phyloP scores from a whole-genome alignment of 2,113 vertebrate species.

The Lampris megalopsis region DNA sequence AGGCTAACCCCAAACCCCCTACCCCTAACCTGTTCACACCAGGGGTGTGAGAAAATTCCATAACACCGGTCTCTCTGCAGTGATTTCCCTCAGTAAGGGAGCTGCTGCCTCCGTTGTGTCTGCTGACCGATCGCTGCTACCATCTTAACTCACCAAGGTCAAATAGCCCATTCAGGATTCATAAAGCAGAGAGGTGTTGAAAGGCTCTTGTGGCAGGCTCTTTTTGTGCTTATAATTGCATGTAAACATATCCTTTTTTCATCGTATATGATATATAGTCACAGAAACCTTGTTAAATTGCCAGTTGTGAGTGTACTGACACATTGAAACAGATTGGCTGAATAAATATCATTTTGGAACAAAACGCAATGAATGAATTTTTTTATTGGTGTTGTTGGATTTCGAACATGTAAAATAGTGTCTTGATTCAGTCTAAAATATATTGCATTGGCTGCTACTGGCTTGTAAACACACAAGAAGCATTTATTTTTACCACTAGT shows the following conservation, averaged over 20 bases:
- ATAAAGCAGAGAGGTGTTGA: background rate
- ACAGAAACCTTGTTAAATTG: conserved; percentile 24
- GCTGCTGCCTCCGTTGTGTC: conserved; percentile 12
- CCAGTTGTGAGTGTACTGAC: conserved; percentile 11
- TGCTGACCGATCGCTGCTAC: conserved; percentile 1
- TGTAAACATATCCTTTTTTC: background rate
- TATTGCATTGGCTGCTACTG: background rate
- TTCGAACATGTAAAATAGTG: conserved; percentile 29
- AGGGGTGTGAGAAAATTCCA: too few species aligned
- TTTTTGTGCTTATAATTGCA: background rate
- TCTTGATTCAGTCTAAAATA: conserved; percentile 5
- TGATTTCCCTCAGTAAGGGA: conserved; percentile 11
- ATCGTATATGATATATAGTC: background rate
- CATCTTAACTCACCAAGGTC: conserved; percentile 20
- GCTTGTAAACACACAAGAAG: conserved; percentile 9
- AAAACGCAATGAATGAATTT: conserved; percentile 18
- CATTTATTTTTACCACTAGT: background rate
- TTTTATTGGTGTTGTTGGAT: conserved; percentile 15
- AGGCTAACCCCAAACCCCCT: too few species aligned
- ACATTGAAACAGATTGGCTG: conserved; percentile 15
- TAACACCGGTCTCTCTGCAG: background rate
- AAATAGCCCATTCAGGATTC: conserved; percentile 2
- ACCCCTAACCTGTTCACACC: too few species aligned
- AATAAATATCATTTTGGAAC: conserved; percentile 42
- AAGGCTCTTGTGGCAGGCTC: background rate